phyloP scores from a whole-genome alignment of 2,113 vertebrate genomes.

The Crocuta crocuta region DNA sequence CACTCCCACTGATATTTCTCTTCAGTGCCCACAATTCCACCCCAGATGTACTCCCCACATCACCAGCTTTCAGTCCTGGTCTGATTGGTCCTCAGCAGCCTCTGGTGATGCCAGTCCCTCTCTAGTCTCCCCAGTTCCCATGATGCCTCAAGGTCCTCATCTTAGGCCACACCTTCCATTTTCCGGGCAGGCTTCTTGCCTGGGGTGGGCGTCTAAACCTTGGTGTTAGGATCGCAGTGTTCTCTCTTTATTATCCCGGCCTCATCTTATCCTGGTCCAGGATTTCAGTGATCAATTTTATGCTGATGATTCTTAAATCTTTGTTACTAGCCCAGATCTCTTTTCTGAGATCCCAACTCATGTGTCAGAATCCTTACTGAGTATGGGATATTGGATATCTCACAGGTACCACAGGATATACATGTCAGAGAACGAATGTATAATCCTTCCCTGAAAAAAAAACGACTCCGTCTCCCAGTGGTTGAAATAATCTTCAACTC shows the following conservation, averaged over 20 bases:
- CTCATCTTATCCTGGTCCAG: fast-evolving
- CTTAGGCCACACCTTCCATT: fast-evolving
- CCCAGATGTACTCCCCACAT: background rate
- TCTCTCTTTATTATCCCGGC: background rate
- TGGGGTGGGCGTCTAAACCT: background rate
- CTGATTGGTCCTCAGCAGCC: background rate
- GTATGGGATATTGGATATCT: background rate
- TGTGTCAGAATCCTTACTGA: background rate
- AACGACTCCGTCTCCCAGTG: background rate
- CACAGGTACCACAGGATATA: too few relatives aligned
- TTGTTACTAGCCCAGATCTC: background rate
- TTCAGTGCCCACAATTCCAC: fast-evolving
- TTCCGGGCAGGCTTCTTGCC: background rate
- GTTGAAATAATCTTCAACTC: background rate
- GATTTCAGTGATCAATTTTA: background rate
- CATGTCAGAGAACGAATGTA: background rate
- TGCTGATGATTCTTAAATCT: background rate
- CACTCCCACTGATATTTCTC: background rate
- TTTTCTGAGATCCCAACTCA: background rate
- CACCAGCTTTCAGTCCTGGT: fast-evolving
- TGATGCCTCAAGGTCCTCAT: fast-evolving
- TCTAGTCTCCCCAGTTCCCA: background rate
- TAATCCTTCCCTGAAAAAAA: background rate
- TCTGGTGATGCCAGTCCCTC: fast-evolving
- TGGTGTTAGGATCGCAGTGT: fast-evolving